A percentile compares a stretch with the other conserved stretches of the same genome.
Conservation (phyloP, 2,113 vertebrate species). For the Parus major region DNA sequence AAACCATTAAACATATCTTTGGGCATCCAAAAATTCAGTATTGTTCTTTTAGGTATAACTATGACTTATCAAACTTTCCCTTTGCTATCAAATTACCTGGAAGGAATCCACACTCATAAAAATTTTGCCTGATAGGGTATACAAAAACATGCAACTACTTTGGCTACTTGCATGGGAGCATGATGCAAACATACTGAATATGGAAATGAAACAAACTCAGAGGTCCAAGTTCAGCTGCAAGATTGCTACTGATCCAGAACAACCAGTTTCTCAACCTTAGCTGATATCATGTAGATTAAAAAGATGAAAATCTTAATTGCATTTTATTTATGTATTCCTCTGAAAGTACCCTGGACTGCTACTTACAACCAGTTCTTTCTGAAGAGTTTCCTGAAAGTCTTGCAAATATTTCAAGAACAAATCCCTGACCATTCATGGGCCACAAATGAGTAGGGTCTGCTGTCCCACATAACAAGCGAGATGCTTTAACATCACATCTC, state of each 20-base stretch:
- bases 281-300: neutral
- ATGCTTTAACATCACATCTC: accelerated
- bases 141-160: neutral
- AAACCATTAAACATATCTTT: neutral
- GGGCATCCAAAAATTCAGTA: neutral
- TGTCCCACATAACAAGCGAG: neutral
- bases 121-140: neutral
- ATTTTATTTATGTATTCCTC: neutral
- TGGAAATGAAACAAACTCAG: neutral
- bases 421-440: neutral
- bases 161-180: neutral
- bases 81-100: neutral
- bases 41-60: neutral
- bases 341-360: neutral
- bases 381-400: neutral
- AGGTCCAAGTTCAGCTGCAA: neutral
- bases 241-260: neutral
- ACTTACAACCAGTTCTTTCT: neutral
- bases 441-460: neutral
- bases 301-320: neutral
- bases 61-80: neutral
- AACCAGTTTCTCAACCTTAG: neutral
- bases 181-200: neutral
- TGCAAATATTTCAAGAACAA: neutral
- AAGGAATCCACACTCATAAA: neutral